Conservation (phyloP, 2,113 vertebrate genomes). For the Campylomormyrus tamandua region DNA sequence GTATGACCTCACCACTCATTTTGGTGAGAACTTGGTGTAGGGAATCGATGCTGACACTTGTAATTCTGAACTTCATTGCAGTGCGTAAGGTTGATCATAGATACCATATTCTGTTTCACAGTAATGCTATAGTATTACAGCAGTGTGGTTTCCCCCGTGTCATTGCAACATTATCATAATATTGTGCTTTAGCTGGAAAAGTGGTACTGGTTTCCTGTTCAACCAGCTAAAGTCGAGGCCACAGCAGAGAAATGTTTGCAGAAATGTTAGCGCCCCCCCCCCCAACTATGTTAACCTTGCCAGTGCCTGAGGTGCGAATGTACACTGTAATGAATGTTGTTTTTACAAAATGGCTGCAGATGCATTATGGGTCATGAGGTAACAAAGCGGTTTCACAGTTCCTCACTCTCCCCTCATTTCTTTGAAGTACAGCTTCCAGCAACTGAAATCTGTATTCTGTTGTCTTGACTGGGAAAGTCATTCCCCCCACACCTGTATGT, state of each 20-base stretch:
- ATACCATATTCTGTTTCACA: neutral
- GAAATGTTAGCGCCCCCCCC: neutral
- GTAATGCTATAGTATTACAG: neutral
- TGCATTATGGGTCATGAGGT: slow-evolving; percentile 24
- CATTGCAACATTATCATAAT: neutral
- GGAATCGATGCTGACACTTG: neutral
- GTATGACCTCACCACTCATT: neutral
- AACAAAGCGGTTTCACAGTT: slow-evolving; percentile 29
- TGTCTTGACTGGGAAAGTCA: slow-evolving; percentile 4
- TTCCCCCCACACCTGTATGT: neutral
- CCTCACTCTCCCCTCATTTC: slow-evolving; percentile 39
- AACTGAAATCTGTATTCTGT: neutral
- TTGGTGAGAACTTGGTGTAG: neutral
- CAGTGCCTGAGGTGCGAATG: slow-evolving; percentile 46
- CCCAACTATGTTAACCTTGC: neutral
- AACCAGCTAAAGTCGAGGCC: neutral
- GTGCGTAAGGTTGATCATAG: neutral
- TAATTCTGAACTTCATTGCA: slow-evolving; percentile 7
- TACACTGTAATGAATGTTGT: slow-evolving; percentile 48
- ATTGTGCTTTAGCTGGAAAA: neutral
- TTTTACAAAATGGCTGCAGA: slow-evolving; percentile 2
- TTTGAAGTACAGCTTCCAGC: slow-evolving; percentile 55
- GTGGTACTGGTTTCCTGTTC: neutral
- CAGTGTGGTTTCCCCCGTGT: neutral
- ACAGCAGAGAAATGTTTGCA: neutral